These are phyloP conservation scores for Coleophora flavipennella DNA, from an alignment of 2,888 invertebrate genomes.

Conservation along the genomic window DNA sequence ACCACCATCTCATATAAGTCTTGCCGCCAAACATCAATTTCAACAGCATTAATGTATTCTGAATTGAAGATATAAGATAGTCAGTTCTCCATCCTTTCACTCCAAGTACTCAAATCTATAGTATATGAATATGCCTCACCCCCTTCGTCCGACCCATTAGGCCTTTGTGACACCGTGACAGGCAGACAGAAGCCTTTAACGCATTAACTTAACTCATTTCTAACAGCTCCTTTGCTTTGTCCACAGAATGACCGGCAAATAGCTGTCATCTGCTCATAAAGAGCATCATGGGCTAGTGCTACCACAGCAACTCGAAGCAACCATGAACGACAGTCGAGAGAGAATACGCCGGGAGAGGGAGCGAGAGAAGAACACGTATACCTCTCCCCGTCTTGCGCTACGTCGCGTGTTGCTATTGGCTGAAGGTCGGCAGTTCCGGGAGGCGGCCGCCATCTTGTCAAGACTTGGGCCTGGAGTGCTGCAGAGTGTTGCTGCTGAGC, in stretches of 20 bases:
- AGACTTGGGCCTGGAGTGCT: constrained; percentile 86
- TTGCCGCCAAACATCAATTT: no score
- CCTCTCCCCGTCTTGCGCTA: constrained; percentile 78
- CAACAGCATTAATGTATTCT: no score
- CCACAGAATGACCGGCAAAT: constrained; percentile 2
- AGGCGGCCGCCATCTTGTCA: constrained; percentile 88
- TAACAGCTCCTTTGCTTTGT: not conserved
- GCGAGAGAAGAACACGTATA: constrained; percentile 72
- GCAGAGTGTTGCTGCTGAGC: constrained; percentile 80
- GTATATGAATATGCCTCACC: no score
- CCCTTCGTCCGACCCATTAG: no score
- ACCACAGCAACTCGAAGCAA: constrained; percentile 24
- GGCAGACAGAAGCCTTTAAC: no score
- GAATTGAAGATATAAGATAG: no score
- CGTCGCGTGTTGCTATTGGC: constrained; percentile 84
- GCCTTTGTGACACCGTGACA: no score
- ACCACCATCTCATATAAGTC: no score
- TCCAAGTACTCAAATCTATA: no score
- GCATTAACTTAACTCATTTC: no score
- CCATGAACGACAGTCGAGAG: constrained; percentile 81
- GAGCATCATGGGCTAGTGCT: constrained; percentile 48
- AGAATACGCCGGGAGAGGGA: constrained; percentile 78
- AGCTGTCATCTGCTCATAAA: constrained; percentile 3
- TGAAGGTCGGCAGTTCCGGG: constrained; percentile 91
- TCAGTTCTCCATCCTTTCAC: no score